These are phyloP conservation scores for Phalacrocorax brasilianus DNA, from an alignment of 2,113 vertebrate species.

Conservation along the genomic window DNA sequence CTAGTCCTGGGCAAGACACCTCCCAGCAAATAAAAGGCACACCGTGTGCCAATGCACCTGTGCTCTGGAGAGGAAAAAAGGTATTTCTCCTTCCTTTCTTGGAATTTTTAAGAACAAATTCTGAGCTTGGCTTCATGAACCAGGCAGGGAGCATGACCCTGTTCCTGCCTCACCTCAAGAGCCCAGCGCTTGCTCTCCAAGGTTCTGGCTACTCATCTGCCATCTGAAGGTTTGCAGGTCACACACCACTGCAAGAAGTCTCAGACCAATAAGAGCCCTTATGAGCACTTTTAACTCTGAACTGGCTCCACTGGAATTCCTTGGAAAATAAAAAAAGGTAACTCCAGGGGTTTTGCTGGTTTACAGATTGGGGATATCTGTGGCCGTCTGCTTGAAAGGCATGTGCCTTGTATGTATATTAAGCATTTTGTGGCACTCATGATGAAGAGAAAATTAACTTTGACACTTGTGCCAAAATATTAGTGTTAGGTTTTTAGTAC, in stretches of 20 bases:
- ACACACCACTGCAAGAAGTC: neutral
- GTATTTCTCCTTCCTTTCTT: neutral
- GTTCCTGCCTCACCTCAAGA: neutral
- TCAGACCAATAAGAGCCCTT: neutral
- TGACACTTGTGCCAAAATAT: neutral
- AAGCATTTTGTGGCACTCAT: neutral
- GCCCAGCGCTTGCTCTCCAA: accelerated
- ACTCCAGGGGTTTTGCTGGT: neutral
- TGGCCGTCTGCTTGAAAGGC: neutral
- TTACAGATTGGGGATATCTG: neutral
- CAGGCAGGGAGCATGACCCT: neutral
- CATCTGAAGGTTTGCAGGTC: neutral
- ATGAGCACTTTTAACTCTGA: neutral
- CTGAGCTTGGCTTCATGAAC: neutral
- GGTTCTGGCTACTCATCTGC: neutral
- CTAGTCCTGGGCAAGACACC: accelerated
- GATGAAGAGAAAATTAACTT: neutral
- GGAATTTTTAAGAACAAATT: neutral
- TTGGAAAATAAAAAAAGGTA: neutral
- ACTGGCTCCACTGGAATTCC: neutral
- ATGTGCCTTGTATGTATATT: neutral
- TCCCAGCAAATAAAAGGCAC: neutral
- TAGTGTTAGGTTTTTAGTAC: neutral
- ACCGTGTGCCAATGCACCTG: accelerated
- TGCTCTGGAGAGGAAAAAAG: neutral